These are phyloP conservation scores for Saccopteryx bilineata DNA, from an alignment of 2,113 vertebrate genomes.

Conservation along the genomic window DNA sequence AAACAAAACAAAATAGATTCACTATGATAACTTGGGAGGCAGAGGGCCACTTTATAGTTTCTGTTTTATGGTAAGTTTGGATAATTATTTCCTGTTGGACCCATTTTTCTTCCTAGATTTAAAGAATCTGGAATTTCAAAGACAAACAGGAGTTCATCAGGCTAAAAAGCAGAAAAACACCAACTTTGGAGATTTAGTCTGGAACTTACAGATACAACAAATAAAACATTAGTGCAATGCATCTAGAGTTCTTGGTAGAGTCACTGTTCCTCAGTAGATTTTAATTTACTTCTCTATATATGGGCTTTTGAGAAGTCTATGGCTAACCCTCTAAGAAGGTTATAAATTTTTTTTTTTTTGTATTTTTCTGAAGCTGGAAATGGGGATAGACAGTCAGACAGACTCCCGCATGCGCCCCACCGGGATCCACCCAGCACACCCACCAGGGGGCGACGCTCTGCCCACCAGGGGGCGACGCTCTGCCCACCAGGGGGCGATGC, in stretches of 20 bases:
- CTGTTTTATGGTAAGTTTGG: background rate
- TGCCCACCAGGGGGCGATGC: too few relatives aligned
- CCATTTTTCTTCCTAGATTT: background rate
- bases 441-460: too few relatives aligned
- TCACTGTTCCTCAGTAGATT: background rate
- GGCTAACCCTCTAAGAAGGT: background rate
- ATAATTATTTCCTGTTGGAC: background rate
- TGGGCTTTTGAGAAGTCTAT: background rate
- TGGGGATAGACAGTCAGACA: too few relatives aligned
- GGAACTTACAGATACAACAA: background rate
- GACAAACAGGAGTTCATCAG: background rate
- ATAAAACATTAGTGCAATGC: background rate
- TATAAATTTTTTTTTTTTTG: background rate
- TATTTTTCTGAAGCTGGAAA: too few relatives aligned
- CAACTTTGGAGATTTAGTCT: background rate
- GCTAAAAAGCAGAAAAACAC: background rate
- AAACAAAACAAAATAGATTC: background rate
- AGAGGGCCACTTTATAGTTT: background rate
- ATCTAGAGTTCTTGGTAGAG: background rate
- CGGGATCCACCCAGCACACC: too few relatives aligned
- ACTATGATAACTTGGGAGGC: background rate
- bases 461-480: too few relatives aligned
- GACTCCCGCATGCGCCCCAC: too few relatives aligned
- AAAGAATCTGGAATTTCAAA: conserved; percentile 37
- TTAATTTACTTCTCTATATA: background rate